Base-by-base conservation (phyloP, 2,797 vertebrate genomes). In the Mus spretus region DNA sequence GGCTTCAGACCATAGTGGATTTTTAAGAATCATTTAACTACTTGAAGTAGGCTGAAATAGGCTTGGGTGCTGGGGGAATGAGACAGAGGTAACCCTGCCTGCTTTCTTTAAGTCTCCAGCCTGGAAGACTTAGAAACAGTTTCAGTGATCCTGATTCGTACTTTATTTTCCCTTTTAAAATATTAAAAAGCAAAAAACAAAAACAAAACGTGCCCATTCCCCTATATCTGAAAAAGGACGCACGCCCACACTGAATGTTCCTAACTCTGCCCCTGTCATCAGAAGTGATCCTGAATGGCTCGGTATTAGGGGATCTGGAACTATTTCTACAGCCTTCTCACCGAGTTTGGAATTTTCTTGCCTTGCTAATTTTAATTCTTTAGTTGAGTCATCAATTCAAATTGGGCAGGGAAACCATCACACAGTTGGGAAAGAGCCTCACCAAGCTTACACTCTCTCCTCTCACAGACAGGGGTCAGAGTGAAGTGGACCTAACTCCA, bases 261-360 rank as follows among this genome's bases (percentile, higher is more conserved):
- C 96, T 88, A 94, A 94, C 93, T 91, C 94, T 97, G 94, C 95
- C 97, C 97, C 96, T 96, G 97, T 97, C 96, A 97, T 96, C 95
- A 91, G 95, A 93, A 90, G 95, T 90, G 96, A 93, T 97, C 93
- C 83, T 97, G 97, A 98, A 97, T 97, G 97, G 97, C 97, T 98
- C 67, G 0, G 97, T 95, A 91, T 96, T 55, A 96, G 91, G 87
- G 96, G 96, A 98, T 93, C 97, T 98, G 97, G 95, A 96, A 96
- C 94, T 95, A 92, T 96, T 97, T 97, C 97, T 96, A 98, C 96
- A 96, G 96, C 75, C 95, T 98, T 98, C 97, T 98, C 97, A 96
- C 98, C 96, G 97, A 97, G 94, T 96, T 98, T 98, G 97, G 97
- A 98, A 98, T 97, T 97, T 98, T 98, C 97, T 98, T 98, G 97